Evolutionary conservation across 2,113 vertebrate genomes (phyloP), one percentile per base, ranked within the genome.

Genomic region (Malurus alboscapulatus): DNA sequence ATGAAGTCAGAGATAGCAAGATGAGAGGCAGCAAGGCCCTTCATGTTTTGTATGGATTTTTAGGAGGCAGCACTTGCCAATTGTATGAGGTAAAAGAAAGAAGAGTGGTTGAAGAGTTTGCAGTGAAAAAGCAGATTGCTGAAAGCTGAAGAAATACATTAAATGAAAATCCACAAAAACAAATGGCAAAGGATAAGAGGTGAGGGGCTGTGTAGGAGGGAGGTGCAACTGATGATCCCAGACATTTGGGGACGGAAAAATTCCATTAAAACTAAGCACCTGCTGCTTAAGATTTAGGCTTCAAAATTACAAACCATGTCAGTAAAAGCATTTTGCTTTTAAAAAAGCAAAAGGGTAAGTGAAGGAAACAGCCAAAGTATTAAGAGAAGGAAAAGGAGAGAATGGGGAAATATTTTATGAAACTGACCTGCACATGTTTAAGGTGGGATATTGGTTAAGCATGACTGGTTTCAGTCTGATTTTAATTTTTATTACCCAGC

Each of bases 171-270:
- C 86, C 90, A 88, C 82, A 95, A 94, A 50, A 87, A 91, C 75
- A 72, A 94, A 96, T 97, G 96, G 96, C 94, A 97, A 59, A 94
- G 73, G 87, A 95, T 97, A 90, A 96, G 89, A 96, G 94, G 89
- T 96, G 92, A 93, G 27, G 32, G 61, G 34, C 73, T 90, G 67
- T 89, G 92, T 97, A 94, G 94, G 96, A 95, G 92, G 92, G 89
- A 97, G 92, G 73, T 85, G 65, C 85, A 91, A 80, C 55, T 93
- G 93, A 92, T 77, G 88, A 85, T 96, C 65, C 51, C 84, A 96
- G 95, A 92, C 74, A 59, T 76, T 88, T 79, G 24, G 14, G 20
- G 18, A 32, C n/a, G 74, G 80, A 96, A 96, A 97, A 92, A 96
- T 81, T 85, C 88, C 53, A 29, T 82, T 85, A 87, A 86, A 93